Conservation (phyloP, 2,797 vertebrate genomes). For the Limnodromus scolopaceus region DNA sequence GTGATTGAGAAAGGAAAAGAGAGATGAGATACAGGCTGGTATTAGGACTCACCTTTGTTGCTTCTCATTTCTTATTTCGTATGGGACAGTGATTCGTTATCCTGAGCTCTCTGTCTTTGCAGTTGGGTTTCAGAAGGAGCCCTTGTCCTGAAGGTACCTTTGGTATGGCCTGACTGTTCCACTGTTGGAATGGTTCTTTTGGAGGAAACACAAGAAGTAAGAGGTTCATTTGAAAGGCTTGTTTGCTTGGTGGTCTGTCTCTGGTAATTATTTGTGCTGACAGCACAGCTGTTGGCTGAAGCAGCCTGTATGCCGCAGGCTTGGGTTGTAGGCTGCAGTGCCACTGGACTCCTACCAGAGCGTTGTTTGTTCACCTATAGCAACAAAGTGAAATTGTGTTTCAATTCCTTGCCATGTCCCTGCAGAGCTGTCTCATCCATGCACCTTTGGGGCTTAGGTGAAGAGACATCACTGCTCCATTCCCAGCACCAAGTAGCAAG, state of each 20-base stretch:
- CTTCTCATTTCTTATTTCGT: neutral
- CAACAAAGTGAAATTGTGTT: slow-evolving; percentile 4
- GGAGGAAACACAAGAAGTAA: neutral
- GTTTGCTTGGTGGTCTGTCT: neutral
- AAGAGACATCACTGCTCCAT: neutral
- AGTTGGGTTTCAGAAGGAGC: neutral
- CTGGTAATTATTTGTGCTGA: slow-evolving; percentile 3
- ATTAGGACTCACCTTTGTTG: neutral
- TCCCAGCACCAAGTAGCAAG: neutral
- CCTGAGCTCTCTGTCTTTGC: neutral
- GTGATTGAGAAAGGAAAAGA: neutral
- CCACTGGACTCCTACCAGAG: neutral
- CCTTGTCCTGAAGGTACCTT: neutral
- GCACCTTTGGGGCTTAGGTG: neutral
- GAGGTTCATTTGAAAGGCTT: neutral
- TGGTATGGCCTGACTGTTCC: neutral
- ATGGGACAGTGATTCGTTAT: neutral
- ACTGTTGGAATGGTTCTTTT: neutral
- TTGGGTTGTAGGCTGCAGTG: neutral
- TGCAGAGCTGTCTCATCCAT: neutral
- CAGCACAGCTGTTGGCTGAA: neutral
- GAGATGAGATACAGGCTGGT: neutral
- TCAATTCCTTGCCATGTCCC: slow-evolving; percentile 4
- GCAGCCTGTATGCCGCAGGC: neutral
- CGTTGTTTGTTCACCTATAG: neutral